Evolutionary conservation across 1,140 invertebrate genomes (phyloP).

Genomic region (Hylaeus volcanicus): DNA sequence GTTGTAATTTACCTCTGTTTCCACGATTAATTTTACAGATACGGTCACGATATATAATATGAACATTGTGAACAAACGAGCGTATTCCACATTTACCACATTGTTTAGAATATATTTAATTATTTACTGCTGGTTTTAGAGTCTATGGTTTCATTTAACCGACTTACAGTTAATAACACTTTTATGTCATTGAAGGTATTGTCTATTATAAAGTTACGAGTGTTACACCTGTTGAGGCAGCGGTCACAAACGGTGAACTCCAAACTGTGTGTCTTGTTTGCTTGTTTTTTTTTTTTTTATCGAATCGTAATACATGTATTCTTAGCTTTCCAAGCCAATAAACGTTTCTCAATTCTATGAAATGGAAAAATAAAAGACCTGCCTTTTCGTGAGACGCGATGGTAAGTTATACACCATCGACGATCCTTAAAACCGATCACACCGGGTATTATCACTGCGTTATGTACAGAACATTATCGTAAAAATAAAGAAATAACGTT

Average conservation of each 20-base stretch:
- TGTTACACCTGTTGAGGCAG: slow-evolving; percentile 53
- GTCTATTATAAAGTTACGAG: slow-evolving; percentile 74
- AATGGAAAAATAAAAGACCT: slow-evolving; percentile 44
- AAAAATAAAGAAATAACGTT: slow-evolving; percentile 1
- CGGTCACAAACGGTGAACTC: slow-evolving; percentile 41
- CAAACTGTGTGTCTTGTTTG: slow-evolving; percentile 32
- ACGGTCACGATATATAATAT: slow-evolving; percentile 42
- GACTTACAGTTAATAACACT: slow-evolving; percentile 57
- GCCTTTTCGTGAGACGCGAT: background rate
- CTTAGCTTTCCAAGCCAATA: background rate
- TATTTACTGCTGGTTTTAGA: slow-evolving; percentile 53
- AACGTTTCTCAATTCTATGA: slow-evolving; percentile 21
- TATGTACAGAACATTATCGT: slow-evolving; percentile 26
- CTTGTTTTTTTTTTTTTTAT: background rate
- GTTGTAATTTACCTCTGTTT: slow-evolving; percentile 47
- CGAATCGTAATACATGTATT: slow-evolving; percentile 24
- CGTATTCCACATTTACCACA: slow-evolving; percentile 59
- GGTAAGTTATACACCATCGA: slow-evolving; percentile 29
- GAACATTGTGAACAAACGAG: slow-evolving; percentile 60
- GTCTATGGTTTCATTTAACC: slow-evolving; percentile 55
- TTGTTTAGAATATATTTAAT: slow-evolving; percentile 48
- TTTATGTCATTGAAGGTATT: slow-evolving; percentile 70
- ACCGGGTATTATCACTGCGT: slow-evolving; percentile 20
- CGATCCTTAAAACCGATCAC: slow-evolving; percentile 20
- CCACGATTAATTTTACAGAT: slow-evolving; percentile 45